Conservation (phyloP, 2,113 vertebrate species). For the Oenanthe melanoleuca region DNA sequence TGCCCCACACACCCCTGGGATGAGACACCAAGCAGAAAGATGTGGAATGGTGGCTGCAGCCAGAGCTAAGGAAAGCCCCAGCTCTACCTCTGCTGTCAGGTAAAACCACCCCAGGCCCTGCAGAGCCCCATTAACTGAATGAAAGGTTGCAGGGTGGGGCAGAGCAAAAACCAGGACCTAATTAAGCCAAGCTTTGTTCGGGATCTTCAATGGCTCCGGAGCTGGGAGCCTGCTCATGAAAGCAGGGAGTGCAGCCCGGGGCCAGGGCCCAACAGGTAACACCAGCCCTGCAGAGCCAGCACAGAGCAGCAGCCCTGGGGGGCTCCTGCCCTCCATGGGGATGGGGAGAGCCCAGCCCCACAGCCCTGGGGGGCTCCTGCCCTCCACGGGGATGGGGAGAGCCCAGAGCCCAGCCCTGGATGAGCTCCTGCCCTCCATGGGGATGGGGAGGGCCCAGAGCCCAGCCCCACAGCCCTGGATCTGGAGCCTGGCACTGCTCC, state of each 20-base stretch:
- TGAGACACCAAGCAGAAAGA: not conserved
- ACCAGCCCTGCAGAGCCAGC: not conserved
- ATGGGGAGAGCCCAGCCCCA: not conserved
- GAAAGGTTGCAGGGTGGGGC: constrained; percentile 4
- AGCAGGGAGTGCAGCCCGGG: not conserved
- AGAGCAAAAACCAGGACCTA: not conserved
- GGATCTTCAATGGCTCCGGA: not conserved
- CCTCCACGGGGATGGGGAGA: no score
- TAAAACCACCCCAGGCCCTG: not conserved
- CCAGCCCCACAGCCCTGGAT: no score
- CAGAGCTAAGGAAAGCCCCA: not conserved
- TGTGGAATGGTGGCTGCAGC: accelerated
- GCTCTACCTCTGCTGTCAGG: not conserved
- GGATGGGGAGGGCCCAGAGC: no score
- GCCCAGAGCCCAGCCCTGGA: no score
- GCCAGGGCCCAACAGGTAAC: not conserved
- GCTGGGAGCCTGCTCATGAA: not conserved
- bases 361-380: no score
- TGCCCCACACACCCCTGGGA: not conserved
- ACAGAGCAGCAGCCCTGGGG: not conserved
- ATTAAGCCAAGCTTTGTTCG: not conserved
- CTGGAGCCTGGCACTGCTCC: accelerated
- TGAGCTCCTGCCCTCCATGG: not conserved
- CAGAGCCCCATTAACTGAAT: not conserved
- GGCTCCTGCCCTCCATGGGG: not conserved